Conservation (phyloP, 2,113 vertebrate species). For the Vidua chalybeata region DNA sequence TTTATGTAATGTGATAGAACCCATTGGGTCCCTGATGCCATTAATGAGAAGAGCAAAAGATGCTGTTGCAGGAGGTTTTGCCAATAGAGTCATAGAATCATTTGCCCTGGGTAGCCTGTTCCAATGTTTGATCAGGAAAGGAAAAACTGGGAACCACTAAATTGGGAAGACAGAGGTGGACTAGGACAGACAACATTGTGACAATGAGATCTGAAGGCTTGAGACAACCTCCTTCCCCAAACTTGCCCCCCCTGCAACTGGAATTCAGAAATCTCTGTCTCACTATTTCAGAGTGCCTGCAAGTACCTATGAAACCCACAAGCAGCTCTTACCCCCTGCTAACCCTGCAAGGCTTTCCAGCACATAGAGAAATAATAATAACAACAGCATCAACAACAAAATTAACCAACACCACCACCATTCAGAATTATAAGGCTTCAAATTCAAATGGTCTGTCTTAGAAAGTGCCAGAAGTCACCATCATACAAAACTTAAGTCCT, state of each 20-base stretch:
- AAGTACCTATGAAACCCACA: not conserved
- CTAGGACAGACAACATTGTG: not conserved
- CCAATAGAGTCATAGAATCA: not conserved
- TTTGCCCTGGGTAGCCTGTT: not conserved
- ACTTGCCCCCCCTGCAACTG: not conserved
- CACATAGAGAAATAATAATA: not conserved
- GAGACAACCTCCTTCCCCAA: not conserved
- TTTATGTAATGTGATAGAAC: not conserved
- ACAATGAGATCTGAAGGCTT: not conserved
- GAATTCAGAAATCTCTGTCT: not conserved
- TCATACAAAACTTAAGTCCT: not conserved
- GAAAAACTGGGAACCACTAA: not conserved
- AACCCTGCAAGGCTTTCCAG: not conserved
- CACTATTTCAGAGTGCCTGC: not conserved
- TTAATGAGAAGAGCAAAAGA: not conserved
- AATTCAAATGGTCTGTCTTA: not conserved
- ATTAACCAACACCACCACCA: not conserved
- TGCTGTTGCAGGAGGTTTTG: not conserved
- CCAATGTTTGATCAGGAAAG: not conserved
- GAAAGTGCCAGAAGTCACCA: not conserved
- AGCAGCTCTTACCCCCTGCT: not conserved
- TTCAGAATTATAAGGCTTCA: not conserved
- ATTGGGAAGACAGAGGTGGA: not conserved
- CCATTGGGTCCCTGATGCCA: not conserved
- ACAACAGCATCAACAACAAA: not conserved